These are phyloP conservation scores for Rotaria macrura DNA, from an alignment of 2,888 invertebrate species.

Conservation along the genomic window DNA sequence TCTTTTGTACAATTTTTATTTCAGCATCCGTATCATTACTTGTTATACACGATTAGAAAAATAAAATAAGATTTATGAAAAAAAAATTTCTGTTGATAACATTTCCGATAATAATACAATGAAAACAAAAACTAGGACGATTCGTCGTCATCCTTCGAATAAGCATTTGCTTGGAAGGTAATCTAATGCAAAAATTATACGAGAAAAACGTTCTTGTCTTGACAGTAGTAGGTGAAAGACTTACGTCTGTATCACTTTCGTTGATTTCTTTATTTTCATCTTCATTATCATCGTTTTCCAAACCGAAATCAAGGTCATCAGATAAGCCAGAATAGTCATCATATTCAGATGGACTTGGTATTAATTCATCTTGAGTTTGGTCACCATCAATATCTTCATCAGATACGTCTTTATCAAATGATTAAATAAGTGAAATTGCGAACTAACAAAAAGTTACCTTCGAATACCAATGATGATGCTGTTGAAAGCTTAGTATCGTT, in stretches of 20 bases:
- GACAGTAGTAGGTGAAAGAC: background rate
- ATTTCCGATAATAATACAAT: background rate
- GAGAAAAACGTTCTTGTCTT: background rate
- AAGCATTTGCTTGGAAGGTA: background rate
- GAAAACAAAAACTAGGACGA: background rate
- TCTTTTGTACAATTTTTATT: background rate
- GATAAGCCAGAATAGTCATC: constrained; percentile 31
- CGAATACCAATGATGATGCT: background rate
- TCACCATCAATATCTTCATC: constrained; percentile 28
- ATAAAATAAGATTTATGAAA: background rate
- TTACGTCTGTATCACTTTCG: constrained; percentile 10
- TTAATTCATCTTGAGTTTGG: constrained; percentile 31
- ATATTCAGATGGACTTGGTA: constrained; percentile 33
- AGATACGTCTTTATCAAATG: background rate
- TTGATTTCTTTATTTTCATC: constrained; percentile 20
- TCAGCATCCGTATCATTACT: background rate
- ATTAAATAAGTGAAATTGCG: no score
- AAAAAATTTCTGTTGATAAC: background rate
- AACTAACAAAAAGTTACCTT: background rate
- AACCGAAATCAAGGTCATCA: constrained; percentile 32
- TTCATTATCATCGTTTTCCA: constrained; percentile 22
- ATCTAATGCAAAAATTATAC: background rate
- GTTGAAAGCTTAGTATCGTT: background rate
- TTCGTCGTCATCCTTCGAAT: background rate
- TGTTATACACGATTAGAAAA: background rate